phyloP scores from a whole-genome alignment of 2,797 vertebrate genomes.

The Fistularia tabacaria region DNA sequence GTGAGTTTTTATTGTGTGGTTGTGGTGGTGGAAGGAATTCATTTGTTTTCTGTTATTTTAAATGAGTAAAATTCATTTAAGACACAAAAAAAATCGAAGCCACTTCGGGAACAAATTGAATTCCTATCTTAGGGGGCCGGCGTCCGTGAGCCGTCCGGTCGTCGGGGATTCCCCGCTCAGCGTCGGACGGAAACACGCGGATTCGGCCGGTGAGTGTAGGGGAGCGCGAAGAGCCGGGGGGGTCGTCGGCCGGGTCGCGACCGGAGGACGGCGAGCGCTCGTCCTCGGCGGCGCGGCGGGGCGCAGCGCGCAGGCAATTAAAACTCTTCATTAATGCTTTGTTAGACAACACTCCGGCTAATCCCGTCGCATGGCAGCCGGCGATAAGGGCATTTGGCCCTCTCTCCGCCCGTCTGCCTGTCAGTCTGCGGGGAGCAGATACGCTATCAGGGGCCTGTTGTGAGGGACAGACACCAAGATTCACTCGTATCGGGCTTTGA shows the following conservation, averaged over 20 bases:
- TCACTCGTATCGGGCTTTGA: slow-evolving; percentile 43
- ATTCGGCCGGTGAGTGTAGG: too few species aligned
- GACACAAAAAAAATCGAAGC: too few species aligned
- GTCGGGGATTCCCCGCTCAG: too few species aligned
- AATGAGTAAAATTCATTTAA: too few species aligned
- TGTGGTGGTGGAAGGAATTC: too few species aligned
- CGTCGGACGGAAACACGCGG: too few species aligned
- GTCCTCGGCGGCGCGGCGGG: slow-evolving; percentile 34
- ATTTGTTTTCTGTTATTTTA: too few species aligned
- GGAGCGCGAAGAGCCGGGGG: too few species aligned
- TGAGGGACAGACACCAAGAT: slow-evolving; percentile 33
- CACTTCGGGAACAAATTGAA: too few species aligned
- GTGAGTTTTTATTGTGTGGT: too few species aligned
- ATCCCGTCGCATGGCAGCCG: slow-evolving; percentile 69
- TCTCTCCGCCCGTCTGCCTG: slow-evolving; percentile 44
- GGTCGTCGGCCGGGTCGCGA: slow-evolving; percentile 4
- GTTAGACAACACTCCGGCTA: slow-evolving; percentile 66
- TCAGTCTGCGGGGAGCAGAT: slow-evolving; percentile 62
- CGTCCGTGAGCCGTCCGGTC: too few species aligned
- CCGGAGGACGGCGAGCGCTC: slow-evolving; percentile 12
- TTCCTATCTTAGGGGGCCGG: too few species aligned
- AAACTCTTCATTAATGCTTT: slow-evolving; percentile 72
- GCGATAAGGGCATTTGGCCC: slow-evolving; percentile 68
- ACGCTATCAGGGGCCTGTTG: slow-evolving; percentile 55
- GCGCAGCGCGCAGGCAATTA: slow-evolving; percentile 65